phyloP scores from a whole-genome alignment of 2,113 vertebrate species.

The Hystrix brachyura region DNA sequence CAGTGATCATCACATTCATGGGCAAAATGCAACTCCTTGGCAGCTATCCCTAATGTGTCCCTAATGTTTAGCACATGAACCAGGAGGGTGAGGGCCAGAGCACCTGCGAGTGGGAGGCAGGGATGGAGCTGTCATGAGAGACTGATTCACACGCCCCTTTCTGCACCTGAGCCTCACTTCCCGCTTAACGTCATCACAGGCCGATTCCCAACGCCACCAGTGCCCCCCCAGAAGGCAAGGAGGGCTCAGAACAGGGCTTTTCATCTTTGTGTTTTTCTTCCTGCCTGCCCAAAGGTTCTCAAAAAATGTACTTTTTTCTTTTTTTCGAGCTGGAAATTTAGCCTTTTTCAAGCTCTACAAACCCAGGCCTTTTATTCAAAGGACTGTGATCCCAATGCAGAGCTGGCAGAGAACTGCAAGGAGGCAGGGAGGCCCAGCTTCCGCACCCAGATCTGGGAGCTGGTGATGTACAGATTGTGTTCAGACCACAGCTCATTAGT shows the following conservation, averaged over 20 bases:
- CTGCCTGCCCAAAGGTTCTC: conserved; percentile 46
- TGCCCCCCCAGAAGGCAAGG: background rate
- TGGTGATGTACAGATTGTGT: accelerated
- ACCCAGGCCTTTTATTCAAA: conserved; percentile 61
- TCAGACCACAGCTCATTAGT: accelerated
- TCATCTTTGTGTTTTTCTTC: background rate
- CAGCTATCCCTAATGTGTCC: conserved; percentile 73
- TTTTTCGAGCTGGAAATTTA: conserved; percentile 54
- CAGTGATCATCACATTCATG: conserved; percentile 41
- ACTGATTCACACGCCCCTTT: conserved; percentile 61
- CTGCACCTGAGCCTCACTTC: conserved; percentile 62
- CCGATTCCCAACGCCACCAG: conserved; percentile 37
- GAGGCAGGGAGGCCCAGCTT: background rate
- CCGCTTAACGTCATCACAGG: conserved; percentile 57
- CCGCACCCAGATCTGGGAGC: background rate
- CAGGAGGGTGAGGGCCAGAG: conserved; percentile 69
- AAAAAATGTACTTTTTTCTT: background rate
- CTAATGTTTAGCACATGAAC: conserved; percentile 73
- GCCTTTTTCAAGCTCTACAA: conserved; percentile 48
- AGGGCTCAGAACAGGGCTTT: conserved; percentile 20
- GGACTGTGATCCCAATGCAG: background rate
- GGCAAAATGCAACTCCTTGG: conserved; percentile 38
- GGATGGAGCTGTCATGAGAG: conserved; percentile 66
- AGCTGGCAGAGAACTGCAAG: conserved; percentile 4
- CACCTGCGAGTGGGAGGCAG: conserved; percentile 72